Conservation (phyloP, 2,797 vertebrate genomes). For the Micropoecilia bifurca region DNA sequence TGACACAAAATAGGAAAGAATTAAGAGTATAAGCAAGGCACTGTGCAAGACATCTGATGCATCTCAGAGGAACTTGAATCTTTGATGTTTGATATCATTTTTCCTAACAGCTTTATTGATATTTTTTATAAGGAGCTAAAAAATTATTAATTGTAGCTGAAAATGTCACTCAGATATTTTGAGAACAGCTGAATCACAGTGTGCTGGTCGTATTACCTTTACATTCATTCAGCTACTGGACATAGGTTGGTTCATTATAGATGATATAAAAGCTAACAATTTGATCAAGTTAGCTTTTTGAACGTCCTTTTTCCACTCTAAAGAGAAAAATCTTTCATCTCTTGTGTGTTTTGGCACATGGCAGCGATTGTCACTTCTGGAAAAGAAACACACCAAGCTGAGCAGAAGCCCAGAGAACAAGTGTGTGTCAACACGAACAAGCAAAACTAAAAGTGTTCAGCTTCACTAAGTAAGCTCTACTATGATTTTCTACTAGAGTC, state of each 20-base stretch:
- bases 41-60: neutral
- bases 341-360: neutral
- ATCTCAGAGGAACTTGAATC: neutral
- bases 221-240: neutral
- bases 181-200: neutral
- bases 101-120: neutral
- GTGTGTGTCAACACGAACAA: neutral
- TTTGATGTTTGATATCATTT: neutral
- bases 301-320: neutral
- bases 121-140: neutral
- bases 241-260: neutral
- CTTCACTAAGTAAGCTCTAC: neutral
- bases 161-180: neutral
- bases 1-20: neutral
- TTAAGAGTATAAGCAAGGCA: neutral
- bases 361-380: neutral
- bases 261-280: neutral
- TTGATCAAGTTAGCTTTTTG: neutral
- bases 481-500: neutral
- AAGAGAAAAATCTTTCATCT: neutral
- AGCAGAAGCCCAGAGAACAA: neutral
- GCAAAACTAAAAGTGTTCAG: neutral
- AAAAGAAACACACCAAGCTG: neutral
- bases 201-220: neutral
- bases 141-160: neutral